These are phyloP conservation scores for Epinotia demarniana DNA, from an alignment of 2,888 invertebrate species.

Conservation along the genomic window DNA sequence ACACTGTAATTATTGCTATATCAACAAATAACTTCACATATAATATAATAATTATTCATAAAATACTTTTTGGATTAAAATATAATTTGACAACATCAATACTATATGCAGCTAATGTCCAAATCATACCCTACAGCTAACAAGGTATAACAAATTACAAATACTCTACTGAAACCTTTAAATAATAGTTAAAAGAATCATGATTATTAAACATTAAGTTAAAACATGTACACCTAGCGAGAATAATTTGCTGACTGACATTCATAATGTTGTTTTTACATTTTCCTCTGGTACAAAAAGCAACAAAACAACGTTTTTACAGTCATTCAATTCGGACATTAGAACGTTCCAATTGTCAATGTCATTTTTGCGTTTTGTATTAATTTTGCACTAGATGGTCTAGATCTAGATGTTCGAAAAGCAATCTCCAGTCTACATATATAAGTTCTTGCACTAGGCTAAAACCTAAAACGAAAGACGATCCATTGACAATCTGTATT, in stretches of 20 bases:
- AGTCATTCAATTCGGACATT: not conserved
- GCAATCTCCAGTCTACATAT: too few species aligned
- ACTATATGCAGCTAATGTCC: not conserved
- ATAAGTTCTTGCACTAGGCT: too few species aligned
- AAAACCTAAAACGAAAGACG: too few species aligned
- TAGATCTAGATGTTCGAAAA: too few species aligned
- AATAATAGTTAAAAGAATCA: too few species aligned
- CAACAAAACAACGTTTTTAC: not conserved
- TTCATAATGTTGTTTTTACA: too few species aligned
- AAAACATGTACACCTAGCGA: not conserved
- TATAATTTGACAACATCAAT: constrained; percentile 3
- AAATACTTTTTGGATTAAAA: not conserved
- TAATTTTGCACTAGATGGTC: not conserved
- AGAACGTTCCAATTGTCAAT: not conserved
- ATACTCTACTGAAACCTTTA: too few species aligned
- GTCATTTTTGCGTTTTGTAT: constrained; percentile 6
- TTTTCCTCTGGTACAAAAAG: too few species aligned
- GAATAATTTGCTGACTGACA: not conserved
- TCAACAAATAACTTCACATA: not conserved
- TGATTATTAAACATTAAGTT: too few species aligned
- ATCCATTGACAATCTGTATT: too few species aligned
- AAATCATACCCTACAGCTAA: not conserved
- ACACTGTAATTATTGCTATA: not conserved
- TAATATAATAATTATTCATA: not conserved
- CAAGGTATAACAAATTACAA: too few species aligned